A percentile compares a stretch with the other conserved stretches of the same genome.
These are phyloP conservation scores for Zoroaster sp. DNA, from an alignment of 53 echinoderm and acorn worm species.

Conservation along the genomic window DNA sequence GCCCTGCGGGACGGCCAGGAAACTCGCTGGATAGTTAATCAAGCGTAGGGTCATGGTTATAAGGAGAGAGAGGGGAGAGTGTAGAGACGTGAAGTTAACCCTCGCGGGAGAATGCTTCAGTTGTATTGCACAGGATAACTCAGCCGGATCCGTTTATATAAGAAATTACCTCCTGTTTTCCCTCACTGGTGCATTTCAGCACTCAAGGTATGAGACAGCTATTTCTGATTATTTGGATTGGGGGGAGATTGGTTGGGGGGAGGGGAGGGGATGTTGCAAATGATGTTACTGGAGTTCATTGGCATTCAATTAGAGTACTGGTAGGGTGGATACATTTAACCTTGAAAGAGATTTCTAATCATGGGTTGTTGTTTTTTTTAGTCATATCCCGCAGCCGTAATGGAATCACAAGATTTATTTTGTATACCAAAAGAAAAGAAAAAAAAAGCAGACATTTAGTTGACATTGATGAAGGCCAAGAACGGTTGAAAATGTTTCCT, in stretches of 20 bases:
- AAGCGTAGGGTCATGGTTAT: neutral
- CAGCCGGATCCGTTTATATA: slow-evolving; percentile 42
- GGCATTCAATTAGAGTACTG: neutral
- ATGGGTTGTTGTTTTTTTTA: too few species aligned
- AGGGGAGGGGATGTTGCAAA: neutral
- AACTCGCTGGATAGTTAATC: slow-evolving; percentile 26
- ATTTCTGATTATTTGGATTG: neutral
- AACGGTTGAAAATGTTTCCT: too few species aligned
- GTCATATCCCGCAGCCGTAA: slow-evolving; percentile 10
- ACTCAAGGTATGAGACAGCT: slow-evolving; percentile 17
- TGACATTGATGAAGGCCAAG: too few species aligned
- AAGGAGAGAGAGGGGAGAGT: neutral
- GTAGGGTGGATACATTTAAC: neutral
- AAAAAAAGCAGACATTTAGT: too few species aligned
- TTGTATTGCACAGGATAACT: slow-evolving; percentile 1
- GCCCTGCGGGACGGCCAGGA: neutral
- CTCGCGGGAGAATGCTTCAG: neutral
- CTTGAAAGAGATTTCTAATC: neutral
- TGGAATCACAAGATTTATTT: too few species aligned
- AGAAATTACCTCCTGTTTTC: slow-evolving; percentile 33
- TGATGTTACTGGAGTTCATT: neutral
- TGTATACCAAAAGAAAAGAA: too few species aligned
- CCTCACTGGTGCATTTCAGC: neutral
- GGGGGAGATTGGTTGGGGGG: neutral
- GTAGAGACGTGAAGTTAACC: slow-evolving; percentile 2